These are phyloP conservation scores for Sander vitreus DNA, from an alignment of 2,113 vertebrate genomes.

Conservation along the genomic window DNA sequence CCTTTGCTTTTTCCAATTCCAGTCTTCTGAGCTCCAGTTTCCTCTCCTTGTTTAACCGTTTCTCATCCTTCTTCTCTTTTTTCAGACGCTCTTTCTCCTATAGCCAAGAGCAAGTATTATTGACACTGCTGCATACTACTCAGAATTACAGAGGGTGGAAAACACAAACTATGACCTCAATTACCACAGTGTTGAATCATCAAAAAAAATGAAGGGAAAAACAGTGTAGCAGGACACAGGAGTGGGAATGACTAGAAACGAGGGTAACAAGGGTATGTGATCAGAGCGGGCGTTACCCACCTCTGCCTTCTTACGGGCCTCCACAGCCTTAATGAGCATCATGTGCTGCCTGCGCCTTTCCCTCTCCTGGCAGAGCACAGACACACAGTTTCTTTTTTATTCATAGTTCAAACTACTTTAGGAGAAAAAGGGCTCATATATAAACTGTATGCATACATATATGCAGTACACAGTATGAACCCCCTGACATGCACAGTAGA, in stretches of 20 bases:
- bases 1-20: conserved; percentile 94
- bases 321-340: conserved; percentile 96
- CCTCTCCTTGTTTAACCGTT: conserved; percentile 94
- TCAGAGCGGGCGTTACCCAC: conserved; percentile 76
- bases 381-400: conserved; percentile 53
- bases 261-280: neutral
- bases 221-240: neutral
- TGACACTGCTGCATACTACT: conserved; percentile 8
- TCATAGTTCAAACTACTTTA: neutral
- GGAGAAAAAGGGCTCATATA: neutral
- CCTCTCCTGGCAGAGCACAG: conserved; percentile 89
- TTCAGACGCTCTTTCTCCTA: conserved; percentile 94
- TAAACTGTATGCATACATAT: neutral
- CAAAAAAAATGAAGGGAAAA: neutral
- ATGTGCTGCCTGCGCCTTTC: conserved; percentile 94
- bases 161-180: conserved; percentile 8
- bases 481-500: conserved; percentile 84
- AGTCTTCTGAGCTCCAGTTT: conserved; percentile 91
- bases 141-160: conserved; percentile 1
- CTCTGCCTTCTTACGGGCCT: conserved; percentile 95
- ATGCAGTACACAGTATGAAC: conserved; percentile 53
- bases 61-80: conserved; percentile 95
- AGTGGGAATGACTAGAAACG: neutral
- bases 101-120: conserved; percentile 46
- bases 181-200: neutral